Conservation (phyloP, 2,888 invertebrate species). For the Ptychoptera contaminata region DNA sequence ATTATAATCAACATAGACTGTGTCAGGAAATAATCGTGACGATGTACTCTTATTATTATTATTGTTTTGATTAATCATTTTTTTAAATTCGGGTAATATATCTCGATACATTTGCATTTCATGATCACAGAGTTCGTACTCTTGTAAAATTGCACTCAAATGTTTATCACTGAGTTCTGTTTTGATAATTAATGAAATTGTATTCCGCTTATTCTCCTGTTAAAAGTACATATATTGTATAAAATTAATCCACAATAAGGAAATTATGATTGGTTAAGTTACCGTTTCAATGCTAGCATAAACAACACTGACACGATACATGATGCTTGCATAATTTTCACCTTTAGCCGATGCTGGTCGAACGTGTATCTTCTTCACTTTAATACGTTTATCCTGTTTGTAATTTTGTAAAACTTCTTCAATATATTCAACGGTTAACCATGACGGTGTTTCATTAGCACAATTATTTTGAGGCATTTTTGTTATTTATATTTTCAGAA, state of each 20-base stretch:
- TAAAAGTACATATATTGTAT: neutral
- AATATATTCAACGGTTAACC: neutral
- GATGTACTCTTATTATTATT: constrained; percentile 14
- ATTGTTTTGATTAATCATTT: constrained; percentile 17
- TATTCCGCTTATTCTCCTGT: constrained; percentile 4
- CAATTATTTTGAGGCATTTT: too few relatives aligned
- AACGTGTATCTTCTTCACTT: constrained; percentile 8
- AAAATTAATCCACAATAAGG: neutral
- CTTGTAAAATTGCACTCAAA: constrained; percentile 17
- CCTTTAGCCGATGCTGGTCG: constrained; percentile 23
- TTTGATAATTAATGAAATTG: constrained; percentile 22
- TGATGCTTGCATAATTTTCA: constrained; percentile 25
- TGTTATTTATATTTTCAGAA: too few relatives aligned
- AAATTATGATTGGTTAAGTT: neutral
- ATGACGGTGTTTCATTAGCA: neutral
- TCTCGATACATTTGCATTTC: constrained; percentile 26
- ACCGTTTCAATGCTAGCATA: neutral
- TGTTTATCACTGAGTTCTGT: constrained; percentile 22
- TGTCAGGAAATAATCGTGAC: constrained; percentile 23
- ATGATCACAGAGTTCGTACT: constrained; percentile 26
- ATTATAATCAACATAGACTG: constrained; percentile 22
- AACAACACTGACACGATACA: constrained; percentile 17
- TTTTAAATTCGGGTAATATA: constrained; percentile 23
- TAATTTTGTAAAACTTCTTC: constrained; percentile 1
- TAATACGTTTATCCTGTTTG: constrained; percentile 1